Percentiles rank a stretch among this genome's conserved stretches.
phyloP scores from a whole-genome alignment of 2,797 vertebrate genomes.

The Molossus molossus region DNA sequence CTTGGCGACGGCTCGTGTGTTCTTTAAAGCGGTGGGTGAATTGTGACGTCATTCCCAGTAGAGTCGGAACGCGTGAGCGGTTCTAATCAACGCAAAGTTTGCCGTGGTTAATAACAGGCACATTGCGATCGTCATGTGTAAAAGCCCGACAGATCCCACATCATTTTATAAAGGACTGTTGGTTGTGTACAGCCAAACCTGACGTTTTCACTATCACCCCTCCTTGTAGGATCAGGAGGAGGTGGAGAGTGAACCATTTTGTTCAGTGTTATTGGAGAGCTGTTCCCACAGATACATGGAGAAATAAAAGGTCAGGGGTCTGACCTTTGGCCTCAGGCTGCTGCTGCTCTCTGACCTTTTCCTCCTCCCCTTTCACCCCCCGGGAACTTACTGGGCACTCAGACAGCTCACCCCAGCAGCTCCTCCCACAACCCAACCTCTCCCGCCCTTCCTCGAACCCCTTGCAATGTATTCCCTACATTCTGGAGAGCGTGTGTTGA shows the following conservation, averaged over 20 bases:
- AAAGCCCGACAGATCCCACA: background rate
- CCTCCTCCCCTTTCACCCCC: background rate
- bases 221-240: conserved; percentile 22
- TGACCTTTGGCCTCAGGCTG: conserved; percentile 48
- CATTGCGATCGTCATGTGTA: background rate
- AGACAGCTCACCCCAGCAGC: background rate
- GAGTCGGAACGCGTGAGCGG: conserved; percentile 1
- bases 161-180: background rate
- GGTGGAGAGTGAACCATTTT: conserved; percentile 20
- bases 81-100: conserved; percentile 54
- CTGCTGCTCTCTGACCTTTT: conserved; percentile 43
- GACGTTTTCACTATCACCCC: background rate
- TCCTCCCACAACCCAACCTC: background rate
- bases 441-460: background rate
- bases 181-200: background rate
- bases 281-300: conserved; percentile 60
- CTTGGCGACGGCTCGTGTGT: background rate
- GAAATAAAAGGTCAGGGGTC: conserved; percentile 52
- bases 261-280: background rate
- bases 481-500: background rate
- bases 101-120: background rate
- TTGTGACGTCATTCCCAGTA: background rate
- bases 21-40: background rate
- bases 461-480: background rate
- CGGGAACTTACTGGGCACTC: background rate